These are phyloP conservation scores for Acrossocheilus fasciatus DNA, from an alignment of 2,797 vertebrate species.

Conservation along the genomic window DNA sequence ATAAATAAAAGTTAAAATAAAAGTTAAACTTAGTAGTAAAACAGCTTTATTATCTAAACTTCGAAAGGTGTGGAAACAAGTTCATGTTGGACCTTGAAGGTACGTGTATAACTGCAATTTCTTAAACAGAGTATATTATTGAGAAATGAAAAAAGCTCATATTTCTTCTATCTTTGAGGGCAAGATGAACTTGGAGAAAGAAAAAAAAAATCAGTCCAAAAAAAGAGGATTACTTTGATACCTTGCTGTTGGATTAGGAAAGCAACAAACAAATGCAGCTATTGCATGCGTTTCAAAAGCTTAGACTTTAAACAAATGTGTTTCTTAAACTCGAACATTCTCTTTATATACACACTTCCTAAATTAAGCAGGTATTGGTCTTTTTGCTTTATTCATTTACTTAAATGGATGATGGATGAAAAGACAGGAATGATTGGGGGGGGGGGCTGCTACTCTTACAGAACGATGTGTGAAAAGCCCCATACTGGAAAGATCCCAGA, in stretches of 20 bases:
- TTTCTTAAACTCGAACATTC: background rate
- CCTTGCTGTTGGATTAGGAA: conserved; percentile 48
- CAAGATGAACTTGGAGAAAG: background rate
- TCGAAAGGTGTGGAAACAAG: background rate
- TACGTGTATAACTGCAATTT: background rate
- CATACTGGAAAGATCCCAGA: background rate
- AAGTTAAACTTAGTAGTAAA: background rate
- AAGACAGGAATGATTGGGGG: background rate
- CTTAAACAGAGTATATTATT: background rate
- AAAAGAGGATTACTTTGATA: conserved; percentile 35
- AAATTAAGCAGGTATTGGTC: background rate
- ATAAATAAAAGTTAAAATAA: background rate
- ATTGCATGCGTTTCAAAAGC: conserved; percentile 36
- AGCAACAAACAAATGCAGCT: conserved; percentile 29
- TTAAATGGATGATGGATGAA: background rate
- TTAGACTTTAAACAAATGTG: conserved; percentile 39
- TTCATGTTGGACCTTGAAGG: background rate
- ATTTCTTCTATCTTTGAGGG: background rate
- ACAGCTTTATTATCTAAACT: background rate
- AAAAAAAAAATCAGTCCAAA: conserved; percentile 27
- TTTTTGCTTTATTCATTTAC: background rate
- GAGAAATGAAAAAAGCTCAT: background rate
- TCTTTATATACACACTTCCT: background rate
- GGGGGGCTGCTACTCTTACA: background rate
- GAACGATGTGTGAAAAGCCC: background rate